Evolutionary conservation across 2,888 invertebrate species (phyloP), one percentile per base, ranked within the genome.

Genomic region (Julus scanicus): DNA sequence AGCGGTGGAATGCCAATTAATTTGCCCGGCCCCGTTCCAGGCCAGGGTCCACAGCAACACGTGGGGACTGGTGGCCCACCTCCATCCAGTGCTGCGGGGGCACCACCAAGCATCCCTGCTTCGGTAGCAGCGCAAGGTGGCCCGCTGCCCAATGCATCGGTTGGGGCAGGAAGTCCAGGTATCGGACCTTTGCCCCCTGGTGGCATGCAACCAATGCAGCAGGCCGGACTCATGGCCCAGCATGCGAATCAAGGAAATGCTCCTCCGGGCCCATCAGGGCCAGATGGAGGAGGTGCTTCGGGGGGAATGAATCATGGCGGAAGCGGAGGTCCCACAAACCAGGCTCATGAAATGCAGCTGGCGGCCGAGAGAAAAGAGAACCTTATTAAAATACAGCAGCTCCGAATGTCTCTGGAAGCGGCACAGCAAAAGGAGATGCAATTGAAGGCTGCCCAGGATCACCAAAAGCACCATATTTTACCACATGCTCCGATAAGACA

Each of bases 401-500:
- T 96, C 89, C 95, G 95, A 90, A 96, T 96, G 92, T 96, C 95
- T 0, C 92, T 96, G 89, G 96, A 96, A 91, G 96, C 95, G 0
- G 96, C 96, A 0, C 96, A 96, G 90, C 96, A 96, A 91, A 95
- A 95, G 90, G 96, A 96, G 91, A 94, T 95, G 71, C 96, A 96
- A 92, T 96, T 95, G 92, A 96, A 96, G 92, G 95, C 94, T 17
- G 89, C 88, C n/a, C 89, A 89, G 71, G 89, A 89, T 48, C 89
- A 89, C 20, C 89, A 89, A 29, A 80, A 88, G 20, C 88, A 88
- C 9, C 86, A 88, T 20, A 15, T 71, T 37, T 85, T 86, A 37
- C 85, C 88, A 29, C 39, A 20, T 83, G 13, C 63, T 63, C 63
- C 63, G n/a, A 29, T 40, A 48, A 80, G 88, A 88, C 88, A 88